Conservation (phyloP, 92 coral and sea anemone species). For the Actinostola sp. region DNA sequence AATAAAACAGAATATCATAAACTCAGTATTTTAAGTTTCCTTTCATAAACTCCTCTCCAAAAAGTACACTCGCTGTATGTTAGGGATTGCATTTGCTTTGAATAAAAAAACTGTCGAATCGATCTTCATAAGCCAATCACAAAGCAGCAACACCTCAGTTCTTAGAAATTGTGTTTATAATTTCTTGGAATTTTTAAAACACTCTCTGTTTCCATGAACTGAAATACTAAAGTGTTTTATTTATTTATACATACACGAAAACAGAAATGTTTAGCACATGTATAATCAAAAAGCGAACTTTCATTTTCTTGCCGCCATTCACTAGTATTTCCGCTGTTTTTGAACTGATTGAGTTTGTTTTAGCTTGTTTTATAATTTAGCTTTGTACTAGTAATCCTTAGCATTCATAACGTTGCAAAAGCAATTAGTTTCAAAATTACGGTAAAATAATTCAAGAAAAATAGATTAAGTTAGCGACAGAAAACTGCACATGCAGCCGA, state of each 20-base stretch:
- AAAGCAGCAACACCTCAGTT: neutral
- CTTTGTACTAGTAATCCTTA: too few species aligned
- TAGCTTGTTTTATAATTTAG: neutral
- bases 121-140: conserved; percentile 4
- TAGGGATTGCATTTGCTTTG: too few species aligned
- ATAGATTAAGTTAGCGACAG: too few species aligned
- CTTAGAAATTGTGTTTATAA: neutral
- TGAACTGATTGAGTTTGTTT: neutral
- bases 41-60: too few species aligned
- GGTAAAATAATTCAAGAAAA: too few species aligned
- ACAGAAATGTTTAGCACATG: neutral
- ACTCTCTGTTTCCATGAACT: neutral
- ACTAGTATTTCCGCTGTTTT: neutral
- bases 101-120: neutral
- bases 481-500: too few species aligned
- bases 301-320: neutral
- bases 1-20: too few species aligned
- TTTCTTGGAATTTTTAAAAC: too few species aligned
- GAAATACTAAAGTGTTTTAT: neutral
- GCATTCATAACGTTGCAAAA: neutral
- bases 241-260: neutral
- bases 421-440: neutral
- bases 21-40: too few species aligned
- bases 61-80: too few species aligned
- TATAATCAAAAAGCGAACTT: neutral